Conservation (phyloP, 2,797 vertebrate genomes). For the Gallirallus australis region DNA sequence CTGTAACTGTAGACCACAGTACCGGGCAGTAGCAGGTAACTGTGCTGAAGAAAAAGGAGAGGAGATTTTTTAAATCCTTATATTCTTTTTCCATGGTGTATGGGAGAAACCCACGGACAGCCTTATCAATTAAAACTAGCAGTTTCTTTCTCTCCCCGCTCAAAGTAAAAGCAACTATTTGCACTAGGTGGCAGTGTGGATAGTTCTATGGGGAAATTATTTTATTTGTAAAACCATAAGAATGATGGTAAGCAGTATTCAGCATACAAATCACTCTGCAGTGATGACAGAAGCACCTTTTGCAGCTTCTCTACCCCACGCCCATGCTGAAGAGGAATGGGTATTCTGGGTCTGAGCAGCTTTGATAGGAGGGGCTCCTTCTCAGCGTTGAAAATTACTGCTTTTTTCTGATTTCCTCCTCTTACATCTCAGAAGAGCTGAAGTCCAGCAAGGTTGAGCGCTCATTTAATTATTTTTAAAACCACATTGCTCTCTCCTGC, state of each 20-base stretch:
- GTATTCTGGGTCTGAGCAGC: neutral
- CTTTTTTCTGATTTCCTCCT: neutral
- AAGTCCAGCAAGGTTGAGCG: neutral
- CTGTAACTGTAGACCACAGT: neutral
- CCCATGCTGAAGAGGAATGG: neutral
- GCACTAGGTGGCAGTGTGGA: constrained; percentile 77
- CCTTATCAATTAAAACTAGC: neutral
- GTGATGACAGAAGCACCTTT: neutral
- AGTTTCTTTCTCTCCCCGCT: neutral
- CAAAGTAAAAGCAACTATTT: neutral
- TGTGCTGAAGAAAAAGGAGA: neutral
- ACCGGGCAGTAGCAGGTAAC: neutral
- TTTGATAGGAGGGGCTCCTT: neutral
- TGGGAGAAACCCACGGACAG: neutral
- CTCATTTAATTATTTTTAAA: neutral
- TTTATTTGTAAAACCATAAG: neutral
- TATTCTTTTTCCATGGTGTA: neutral
- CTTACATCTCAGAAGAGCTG: neutral
- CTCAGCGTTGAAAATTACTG: neutral
- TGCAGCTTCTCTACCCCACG: neutral
- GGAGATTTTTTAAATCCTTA: neutral
- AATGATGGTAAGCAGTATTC: neutral
- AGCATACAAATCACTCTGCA: neutral
- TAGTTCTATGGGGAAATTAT: neutral
- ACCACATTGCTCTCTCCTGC: neutral